phyloP scores from a whole-genome alignment of 1,140 invertebrate genomes.

The Carcinoscorpius rotundicauda region DNA sequence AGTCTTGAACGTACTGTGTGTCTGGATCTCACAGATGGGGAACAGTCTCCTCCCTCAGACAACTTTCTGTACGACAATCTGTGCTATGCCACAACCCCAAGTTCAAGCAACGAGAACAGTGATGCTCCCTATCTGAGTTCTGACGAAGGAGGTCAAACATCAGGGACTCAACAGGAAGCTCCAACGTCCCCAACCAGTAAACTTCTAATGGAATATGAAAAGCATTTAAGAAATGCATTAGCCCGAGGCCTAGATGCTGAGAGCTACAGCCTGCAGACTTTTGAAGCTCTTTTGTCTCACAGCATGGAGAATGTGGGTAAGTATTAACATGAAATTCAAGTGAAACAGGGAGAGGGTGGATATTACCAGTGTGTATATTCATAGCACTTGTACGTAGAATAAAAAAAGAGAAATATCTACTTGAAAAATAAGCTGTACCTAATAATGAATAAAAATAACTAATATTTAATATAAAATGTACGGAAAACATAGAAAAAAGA shows the following conservation, averaged over 20 bases:
- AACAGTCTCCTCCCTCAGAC: slow-evolving; percentile 21
- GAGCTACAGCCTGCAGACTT: slow-evolving; percentile 84
- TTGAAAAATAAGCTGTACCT: too few species aligned
- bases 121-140: slow-evolving; percentile 19
- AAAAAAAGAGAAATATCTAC: too few species aligned
- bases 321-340: slow-evolving; percentile 1
- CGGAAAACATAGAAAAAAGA: too few species aligned
- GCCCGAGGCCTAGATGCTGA: slow-evolving; percentile 91
- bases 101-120: slow-evolving; percentile 24
- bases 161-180: too few species aligned
- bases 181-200: slow-evolving; percentile 23
- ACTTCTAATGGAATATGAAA: slow-evolving; percentile 57
- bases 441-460: too few species aligned
- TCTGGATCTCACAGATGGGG: slow-evolving; percentile 50
- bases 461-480: too few species aligned
- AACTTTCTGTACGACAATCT: slow-evolving; percentile 53
- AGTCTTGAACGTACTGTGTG: slow-evolving; percentile 46
- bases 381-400: too few species aligned
- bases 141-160: slow-evolving; percentile 14
- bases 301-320: slow-evolving; percentile 84
- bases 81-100: slow-evolving; percentile 46
- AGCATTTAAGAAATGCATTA: slow-evolving; percentile 82
- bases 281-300: slow-evolving; percentile 79
- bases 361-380: too few species aligned
- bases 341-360: too few species aligned